Conservation (phyloP, 2,888 invertebrate species). For the Portevinia maculata region DNA sequence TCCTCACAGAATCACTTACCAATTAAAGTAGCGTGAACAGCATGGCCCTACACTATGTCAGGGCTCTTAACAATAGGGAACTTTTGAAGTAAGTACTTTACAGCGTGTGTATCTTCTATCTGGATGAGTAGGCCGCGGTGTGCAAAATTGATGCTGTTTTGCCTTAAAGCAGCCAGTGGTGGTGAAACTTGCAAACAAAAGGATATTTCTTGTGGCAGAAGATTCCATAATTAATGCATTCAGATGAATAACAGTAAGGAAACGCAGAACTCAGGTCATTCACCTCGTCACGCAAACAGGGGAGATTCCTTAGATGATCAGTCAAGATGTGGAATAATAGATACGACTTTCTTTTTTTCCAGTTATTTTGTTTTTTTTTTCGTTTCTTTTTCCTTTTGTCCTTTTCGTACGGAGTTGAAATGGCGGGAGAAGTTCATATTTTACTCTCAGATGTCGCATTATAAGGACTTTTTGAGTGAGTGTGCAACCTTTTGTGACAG, state of each 20-base stretch:
- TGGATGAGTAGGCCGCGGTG: constrained; percentile 46
- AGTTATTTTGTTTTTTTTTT: neutral
- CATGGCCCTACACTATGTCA: constrained; percentile 38
- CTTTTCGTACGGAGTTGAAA: neutral
- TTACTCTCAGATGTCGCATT: constrained; percentile 13
- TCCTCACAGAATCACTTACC: constrained; percentile 57
- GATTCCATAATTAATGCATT: constrained; percentile 12
- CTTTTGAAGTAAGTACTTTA: neutral
- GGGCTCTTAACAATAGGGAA: constrained; percentile 22
- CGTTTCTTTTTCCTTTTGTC: constrained; percentile 22
- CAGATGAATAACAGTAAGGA: constrained; percentile 9
- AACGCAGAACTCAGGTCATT: constrained; percentile 8
- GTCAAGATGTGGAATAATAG: constrained; percentile 28
- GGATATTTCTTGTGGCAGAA: constrained; percentile 14
- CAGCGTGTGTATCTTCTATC: constrained; percentile 12
- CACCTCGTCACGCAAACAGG: neutral
- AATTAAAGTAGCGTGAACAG: constrained; percentile 55
- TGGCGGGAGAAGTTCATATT: neutral
- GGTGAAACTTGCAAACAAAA: constrained; percentile 7
- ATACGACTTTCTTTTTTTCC: constrained; percentile 18
- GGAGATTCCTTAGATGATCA: constrained; percentile 9
- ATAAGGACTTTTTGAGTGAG: constrained; percentile 2
- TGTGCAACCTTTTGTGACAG: constrained; percentile 1
- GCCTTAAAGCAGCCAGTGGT: neutral
- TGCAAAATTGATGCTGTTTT: constrained; percentile 5